These are phyloP conservation scores for Caenorhabditis panamensis DNA, from an alignment of 2,888 invertebrate species.

Conservation along the genomic window DNA sequence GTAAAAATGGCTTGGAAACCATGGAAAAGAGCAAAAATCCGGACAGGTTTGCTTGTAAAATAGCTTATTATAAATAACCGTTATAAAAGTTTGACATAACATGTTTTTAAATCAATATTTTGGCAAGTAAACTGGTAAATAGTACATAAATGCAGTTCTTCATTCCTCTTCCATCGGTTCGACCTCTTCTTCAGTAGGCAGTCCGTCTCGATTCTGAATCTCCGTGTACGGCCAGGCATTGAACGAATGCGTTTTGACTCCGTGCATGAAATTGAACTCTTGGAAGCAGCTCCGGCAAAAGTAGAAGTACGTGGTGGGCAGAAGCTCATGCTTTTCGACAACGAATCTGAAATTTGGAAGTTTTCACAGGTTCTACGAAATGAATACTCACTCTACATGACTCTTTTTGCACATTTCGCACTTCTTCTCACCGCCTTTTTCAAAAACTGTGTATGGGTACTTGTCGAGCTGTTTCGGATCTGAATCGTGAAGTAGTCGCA, in stretches of 20 bases:
- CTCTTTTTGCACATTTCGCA: slow-evolving; percentile 73
- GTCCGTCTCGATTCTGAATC: slow-evolving; percentile 30
- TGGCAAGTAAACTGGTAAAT: background rate
- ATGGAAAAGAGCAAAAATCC: no score
- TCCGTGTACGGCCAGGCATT: slow-evolving; percentile 65
- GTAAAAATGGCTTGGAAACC: no score
- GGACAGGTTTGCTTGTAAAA: no score
- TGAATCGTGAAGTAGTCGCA: slow-evolving; percentile 72
- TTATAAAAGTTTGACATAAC: no score
- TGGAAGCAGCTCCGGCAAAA: slow-evolving; percentile 77
- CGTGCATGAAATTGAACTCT: slow-evolving; percentile 66
- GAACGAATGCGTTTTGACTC: slow-evolving; percentile 63
- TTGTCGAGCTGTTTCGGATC: slow-evolving; percentile 67
- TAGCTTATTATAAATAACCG: no score
- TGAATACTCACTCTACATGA: slow-evolving; percentile 70
- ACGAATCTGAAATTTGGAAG: slow-evolving; percentile 67
- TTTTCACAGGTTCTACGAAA: background rate
- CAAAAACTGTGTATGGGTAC: slow-evolving; percentile 75
- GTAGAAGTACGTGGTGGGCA: slow-evolving; percentile 74
- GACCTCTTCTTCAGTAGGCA: slow-evolving; percentile 28
- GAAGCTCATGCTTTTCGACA: slow-evolving; percentile 74
- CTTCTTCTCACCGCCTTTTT: slow-evolving; percentile 61
- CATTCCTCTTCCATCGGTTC: background rate
- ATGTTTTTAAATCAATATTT: no score
- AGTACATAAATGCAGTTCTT: background rate